These are phyloP conservation scores for Brassicogethes aeneus DNA, from an alignment of 2,888 invertebrate genomes.

Conservation along the genomic window DNA sequence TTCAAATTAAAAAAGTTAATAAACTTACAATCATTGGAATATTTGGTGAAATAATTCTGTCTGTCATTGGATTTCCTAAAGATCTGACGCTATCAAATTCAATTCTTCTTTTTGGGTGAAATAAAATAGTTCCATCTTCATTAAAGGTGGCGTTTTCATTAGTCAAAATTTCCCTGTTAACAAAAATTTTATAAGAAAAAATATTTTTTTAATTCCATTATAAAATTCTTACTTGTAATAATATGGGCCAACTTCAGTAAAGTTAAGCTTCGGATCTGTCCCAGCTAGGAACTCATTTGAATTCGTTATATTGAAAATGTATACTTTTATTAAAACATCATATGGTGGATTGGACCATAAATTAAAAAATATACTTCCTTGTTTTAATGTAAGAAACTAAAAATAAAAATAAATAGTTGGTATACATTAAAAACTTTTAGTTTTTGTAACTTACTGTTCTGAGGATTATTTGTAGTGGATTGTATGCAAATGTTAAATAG, in stretches of 20 bases:
- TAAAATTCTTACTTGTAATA: constrained; percentile 61
- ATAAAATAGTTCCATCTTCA: constrained; percentile 57
- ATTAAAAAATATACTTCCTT: constrained; percentile 48
- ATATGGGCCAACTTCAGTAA: constrained; percentile 72
- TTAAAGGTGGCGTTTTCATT: constrained; percentile 58
- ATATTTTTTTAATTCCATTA: background rate
- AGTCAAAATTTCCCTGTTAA: constrained; percentile 59
- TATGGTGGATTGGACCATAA: constrained; percentile 59
- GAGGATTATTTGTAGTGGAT: constrained; percentile 32
- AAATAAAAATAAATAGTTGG: constrained; percentile 6
- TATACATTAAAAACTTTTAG: background rate
- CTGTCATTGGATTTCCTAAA: constrained; percentile 51
- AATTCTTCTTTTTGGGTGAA: constrained; percentile 50
- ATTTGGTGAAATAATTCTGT: constrained; percentile 57
- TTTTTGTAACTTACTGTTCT: constrained; percentile 24
- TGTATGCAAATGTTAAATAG: constrained; percentile 30
- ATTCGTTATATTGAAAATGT: constrained; percentile 77
- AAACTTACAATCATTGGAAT: constrained; percentile 54
- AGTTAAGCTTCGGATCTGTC: constrained; percentile 50
- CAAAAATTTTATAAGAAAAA: too few species aligned
- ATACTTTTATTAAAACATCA: constrained; percentile 55
- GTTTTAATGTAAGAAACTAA: constrained; percentile 27
- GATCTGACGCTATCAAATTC: constrained; percentile 57
- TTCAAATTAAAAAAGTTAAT: background rate
- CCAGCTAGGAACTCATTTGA: constrained; percentile 56